Evolutionary conservation across 2,888 invertebrate species (phyloP).

Genomic region (Meliscaeva auricollis): DNA sequence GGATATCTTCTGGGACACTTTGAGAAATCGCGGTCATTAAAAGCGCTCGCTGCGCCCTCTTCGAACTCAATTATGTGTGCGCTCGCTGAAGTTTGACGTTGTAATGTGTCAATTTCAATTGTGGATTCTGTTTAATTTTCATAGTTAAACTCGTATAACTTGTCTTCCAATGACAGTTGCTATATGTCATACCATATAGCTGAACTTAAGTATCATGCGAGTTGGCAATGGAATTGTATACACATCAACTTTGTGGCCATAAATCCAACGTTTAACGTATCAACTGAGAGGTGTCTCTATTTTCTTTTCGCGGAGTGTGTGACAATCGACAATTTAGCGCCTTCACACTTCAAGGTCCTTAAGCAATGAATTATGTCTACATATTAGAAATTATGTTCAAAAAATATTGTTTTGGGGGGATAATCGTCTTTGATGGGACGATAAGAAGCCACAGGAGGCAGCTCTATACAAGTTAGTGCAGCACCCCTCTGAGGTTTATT

Average conservation of each 20-base stretch:
- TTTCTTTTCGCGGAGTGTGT: neutral
- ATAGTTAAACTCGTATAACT: conserved; percentile 72
- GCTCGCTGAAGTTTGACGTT: conserved; percentile 67
- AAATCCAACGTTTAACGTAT: conserved; percentile 5
- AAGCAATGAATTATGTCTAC: conserved; percentile 34
- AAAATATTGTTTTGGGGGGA: conserved; percentile 45
- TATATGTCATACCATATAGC: conserved; percentile 47
- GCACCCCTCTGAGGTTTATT: conserved; percentile 20
- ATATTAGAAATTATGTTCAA: conserved; percentile 13
- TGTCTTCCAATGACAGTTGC: conserved; percentile 71
- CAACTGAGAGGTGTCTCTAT: conserved; percentile 21
- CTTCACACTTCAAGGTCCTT: conserved; percentile 58
- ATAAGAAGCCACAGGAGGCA: conserved; percentile 40
- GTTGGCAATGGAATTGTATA: conserved; percentile 35
- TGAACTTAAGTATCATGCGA: neutral
- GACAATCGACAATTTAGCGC: conserved; percentile 39
- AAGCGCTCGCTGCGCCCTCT: conserved; percentile 44
- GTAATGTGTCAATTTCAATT: conserved; percentile 75
- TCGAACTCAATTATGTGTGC: conserved; percentile 70
- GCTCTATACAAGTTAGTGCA: conserved; percentile 58
- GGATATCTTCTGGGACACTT: conserved; percentile 24
- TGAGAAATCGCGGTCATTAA: conserved; percentile 54
- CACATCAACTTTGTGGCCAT: conserved; percentile 25
- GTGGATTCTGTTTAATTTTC: conserved; percentile 69
- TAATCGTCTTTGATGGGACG: conserved; percentile 36